These are phyloP conservation scores for Notechis scutatus DNA, from an alignment of 2,113 vertebrate genomes.

Conservation along the genomic window DNA sequence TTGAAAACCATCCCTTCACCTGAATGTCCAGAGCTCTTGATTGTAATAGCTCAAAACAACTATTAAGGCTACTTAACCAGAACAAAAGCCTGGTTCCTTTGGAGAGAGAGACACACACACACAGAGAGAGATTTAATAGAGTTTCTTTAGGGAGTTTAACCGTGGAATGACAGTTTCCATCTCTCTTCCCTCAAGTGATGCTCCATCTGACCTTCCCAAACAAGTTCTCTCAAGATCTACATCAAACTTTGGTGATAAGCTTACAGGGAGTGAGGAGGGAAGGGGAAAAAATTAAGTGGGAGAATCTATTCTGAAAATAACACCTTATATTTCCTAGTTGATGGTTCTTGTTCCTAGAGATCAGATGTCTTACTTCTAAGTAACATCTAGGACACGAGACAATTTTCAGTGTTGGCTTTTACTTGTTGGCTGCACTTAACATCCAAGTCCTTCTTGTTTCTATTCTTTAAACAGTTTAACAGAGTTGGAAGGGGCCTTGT, in stretches of 20 bases:
- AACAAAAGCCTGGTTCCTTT: not conserved
- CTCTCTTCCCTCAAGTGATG: not conserved
- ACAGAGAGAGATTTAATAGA: not conserved
- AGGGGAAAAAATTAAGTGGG: not conserved
- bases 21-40: not conserved
- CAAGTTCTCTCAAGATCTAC: no score
- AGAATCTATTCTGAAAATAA: not conserved
- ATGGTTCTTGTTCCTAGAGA: not conserved
- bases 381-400: not conserved
- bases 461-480: not conserved
- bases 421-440: not conserved
- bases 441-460: not conserved
- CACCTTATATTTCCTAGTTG: not conserved
- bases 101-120: not conserved
- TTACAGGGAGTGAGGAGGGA: not conserved
- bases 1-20: rapidly evolving
- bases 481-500: no score
- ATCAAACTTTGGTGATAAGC: not conserved
- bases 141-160: not conserved
- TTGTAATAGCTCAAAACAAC: not conserved
- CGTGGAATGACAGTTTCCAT: rapidly evolving
- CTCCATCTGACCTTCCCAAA: rapidly evolving
- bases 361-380: not conserved
- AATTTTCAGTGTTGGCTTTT: not conserved
- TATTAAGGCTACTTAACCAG: rapidly evolving